phyloP scores from a whole-genome alignment of 2,888 invertebrate genomes.

The Chesias legatella region DNA sequence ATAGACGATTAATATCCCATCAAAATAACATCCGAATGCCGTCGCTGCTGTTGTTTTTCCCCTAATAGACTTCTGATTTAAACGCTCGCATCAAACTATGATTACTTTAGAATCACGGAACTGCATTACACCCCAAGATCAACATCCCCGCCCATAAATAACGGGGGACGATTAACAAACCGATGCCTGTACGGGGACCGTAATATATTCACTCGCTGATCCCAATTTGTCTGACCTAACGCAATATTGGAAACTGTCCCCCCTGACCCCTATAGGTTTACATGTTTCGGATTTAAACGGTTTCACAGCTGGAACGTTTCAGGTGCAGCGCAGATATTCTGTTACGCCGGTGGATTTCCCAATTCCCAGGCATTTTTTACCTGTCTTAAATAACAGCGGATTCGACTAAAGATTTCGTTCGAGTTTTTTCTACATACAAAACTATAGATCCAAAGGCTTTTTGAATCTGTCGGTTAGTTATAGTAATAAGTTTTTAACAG shows the following conservation, averaged over 20 bases:
- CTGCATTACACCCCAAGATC: conserved; percentile 30
- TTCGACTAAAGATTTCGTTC: too few relatives aligned
- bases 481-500: too few relatives aligned
- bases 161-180: conserved; percentile 75
- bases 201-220: conserved; percentile 78
- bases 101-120: conserved; percentile 23
- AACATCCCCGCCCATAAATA: conserved; percentile 56
- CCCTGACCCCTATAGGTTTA: conserved; percentile 16
- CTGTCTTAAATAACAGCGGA: too few relatives aligned
- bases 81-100: conserved; percentile 27
- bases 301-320: conserved; percentile 3
- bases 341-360: too few relatives aligned
- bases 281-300: conserved; percentile 19
- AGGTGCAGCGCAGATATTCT: not conserved
- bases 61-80: conserved; percentile 15
- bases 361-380: too few relatives aligned
- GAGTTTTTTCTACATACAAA: too few relatives aligned
- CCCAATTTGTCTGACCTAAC: conserved; percentile 79
- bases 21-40: too few relatives aligned
- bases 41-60: conserved; percentile 5
- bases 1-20: too few relatives aligned
- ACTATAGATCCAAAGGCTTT: too few relatives aligned
- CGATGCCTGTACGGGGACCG: conserved; percentile 67
- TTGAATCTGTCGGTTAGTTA: too few relatives aligned
- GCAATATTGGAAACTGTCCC: conserved; percentile 64